A percentile compares a stretch with the other conserved stretches of the same genome.
Conservation (phyloP, 2,797 vertebrate genomes). For the Parauchenoglanis ngamensis region DNA sequence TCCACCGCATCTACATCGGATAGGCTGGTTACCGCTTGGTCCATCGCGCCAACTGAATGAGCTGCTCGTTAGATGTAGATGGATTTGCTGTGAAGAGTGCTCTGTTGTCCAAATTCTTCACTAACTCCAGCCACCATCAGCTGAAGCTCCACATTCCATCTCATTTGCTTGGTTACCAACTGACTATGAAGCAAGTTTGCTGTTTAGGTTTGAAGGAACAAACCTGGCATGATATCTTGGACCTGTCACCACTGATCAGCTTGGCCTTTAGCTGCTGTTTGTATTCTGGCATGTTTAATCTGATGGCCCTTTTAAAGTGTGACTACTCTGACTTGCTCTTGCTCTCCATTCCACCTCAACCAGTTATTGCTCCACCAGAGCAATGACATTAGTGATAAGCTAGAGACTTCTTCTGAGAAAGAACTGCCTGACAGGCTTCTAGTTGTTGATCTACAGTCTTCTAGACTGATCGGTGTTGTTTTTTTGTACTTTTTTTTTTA, state of each 20-base stretch:
- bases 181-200: neutral
- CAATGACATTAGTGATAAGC: conserved; percentile 18
- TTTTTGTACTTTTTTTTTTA: conserved; percentile 52
- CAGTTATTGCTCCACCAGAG: conserved; percentile 16
- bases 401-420: conserved; percentile 31
- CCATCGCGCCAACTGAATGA: neutral
- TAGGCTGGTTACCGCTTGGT: conserved; percentile 60
- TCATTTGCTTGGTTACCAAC: conserved; percentile 10
- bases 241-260: neutral
- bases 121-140: conserved; percentile 5
- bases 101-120: conserved; percentile 3
- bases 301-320: neutral
- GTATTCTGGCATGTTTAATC: conserved; percentile 16
- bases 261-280: conserved; percentile 19
- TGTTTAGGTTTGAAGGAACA: conserved; percentile 19
- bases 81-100: conserved; percentile 26
- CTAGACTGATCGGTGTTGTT: conserved; percentile 30
- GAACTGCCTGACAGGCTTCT: conserved; percentile 34
- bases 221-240: conserved; percentile 3
- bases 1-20: conserved; percentile 96
- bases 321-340: conserved; percentile 27
- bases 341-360: conserved; percentile 45
- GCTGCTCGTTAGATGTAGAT: conserved; percentile 6
- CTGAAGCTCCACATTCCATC: conserved; percentile 44
- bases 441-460: conserved; percentile 9